Conservation (phyloP, 2,888 invertebrate genomes). For the Papilio elwesi region DNA sequence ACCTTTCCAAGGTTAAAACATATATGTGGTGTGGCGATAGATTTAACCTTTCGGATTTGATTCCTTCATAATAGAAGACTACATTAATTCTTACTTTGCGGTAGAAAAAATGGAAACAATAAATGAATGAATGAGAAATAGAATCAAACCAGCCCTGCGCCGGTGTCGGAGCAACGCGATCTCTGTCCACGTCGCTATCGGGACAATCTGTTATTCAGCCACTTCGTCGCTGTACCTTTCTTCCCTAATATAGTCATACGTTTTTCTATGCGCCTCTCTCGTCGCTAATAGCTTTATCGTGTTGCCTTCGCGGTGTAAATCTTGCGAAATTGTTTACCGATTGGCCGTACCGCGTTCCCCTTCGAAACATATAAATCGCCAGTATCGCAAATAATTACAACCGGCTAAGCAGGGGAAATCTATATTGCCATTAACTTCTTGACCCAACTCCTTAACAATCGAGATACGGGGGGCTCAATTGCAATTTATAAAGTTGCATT, state of each 20-base stretch:
- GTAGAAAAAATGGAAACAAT: no score
- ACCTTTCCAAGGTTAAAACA: no score
- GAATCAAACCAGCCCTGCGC: conserved; percentile 22
- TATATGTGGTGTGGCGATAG: no score
- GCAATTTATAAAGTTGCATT: conserved; percentile 22
- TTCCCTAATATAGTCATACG: conserved; percentile 40
- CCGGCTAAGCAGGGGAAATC: conserved; percentile 36
- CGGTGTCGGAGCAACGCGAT: conserved; percentile 38
- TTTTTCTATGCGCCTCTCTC: conserved; percentile 34
- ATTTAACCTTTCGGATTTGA: no score
- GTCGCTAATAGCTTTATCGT: conserved; percentile 41
- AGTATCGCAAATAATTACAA: conserved; percentile 37
- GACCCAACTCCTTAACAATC: conserved; percentile 36
- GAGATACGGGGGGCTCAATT: conserved; percentile 25
- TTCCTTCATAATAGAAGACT: no score
- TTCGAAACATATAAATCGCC: conserved; percentile 33
- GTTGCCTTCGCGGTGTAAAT: conserved; percentile 35
- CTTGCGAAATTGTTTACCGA: conserved; percentile 41
- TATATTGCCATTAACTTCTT: conserved; percentile 37
- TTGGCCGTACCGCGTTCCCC: conserved; percentile 23
- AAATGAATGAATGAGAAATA: not conserved
- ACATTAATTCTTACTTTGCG: no score
- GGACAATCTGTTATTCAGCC: conserved; percentile 40
- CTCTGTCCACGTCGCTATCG: conserved; percentile 29
- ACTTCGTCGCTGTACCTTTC: conserved; percentile 36